Conservation (phyloP, 2,888 invertebrate species). For the Ophion costatus region DNA sequence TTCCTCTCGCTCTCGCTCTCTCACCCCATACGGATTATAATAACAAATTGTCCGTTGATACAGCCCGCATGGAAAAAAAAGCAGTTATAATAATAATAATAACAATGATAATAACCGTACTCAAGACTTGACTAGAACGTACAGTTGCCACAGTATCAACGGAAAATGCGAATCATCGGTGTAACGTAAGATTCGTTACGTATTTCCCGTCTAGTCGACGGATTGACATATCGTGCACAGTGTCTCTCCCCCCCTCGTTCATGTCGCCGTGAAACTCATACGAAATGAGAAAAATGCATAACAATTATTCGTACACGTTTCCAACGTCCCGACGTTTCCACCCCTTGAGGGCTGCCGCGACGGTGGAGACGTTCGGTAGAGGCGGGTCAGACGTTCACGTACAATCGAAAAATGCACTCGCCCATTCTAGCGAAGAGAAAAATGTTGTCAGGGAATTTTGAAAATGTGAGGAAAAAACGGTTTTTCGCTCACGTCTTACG, state of each 20-base stretch:
- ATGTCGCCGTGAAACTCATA: not conserved
- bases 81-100: not conserved
- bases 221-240: constrained; percentile 16
- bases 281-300: not conserved
- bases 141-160: constrained; percentile 54
- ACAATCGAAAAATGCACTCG: not conserved
- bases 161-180: constrained; percentile 39
- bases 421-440: not conserved
- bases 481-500: not conserved
- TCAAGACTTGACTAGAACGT: constrained; percentile 61
- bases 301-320: not conserved
- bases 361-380: not conserved
- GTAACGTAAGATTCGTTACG: constrained; percentile 26
- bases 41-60: constrained; percentile 47
- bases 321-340: no score
- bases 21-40: constrained; percentile 39
- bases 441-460: not conserved
- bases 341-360: not conserved
- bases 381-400: not conserved
- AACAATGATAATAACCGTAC: constrained; percentile 29
- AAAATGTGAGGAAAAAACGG: no score
- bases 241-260: not conserved
- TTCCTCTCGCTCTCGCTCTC: constrained; percentile 15
- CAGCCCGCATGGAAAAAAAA: constrained; percentile 41
- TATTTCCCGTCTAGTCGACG: not conserved